Evolutionary conservation across 2,797 vertebrate species (phyloP).

Genomic region (Sebastes steindachneri): DNA sequence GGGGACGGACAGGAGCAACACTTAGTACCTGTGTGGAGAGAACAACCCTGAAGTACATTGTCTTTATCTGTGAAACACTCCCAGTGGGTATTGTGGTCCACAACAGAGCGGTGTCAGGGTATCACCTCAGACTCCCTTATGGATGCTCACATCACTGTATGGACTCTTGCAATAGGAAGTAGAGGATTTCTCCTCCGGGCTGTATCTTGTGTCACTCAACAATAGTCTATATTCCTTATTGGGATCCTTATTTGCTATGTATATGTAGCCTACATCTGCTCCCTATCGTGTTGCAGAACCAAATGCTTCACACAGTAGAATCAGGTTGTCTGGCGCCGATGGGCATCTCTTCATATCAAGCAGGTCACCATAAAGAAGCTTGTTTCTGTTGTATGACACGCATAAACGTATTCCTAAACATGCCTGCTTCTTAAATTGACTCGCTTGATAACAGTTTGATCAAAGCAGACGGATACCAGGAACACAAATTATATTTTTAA

Average conservation of each 20-base stretch:
- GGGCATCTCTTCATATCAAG: slow-evolving; percentile 3
- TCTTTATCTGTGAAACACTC: slow-evolving; percentile 6
- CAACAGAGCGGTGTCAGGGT: neutral
- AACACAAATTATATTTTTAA: neutral
- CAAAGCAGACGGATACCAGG: neutral
- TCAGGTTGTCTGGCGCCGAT: neutral
- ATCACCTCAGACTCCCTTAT: neutral
- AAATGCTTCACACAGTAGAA: neutral
- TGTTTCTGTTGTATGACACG: neutral
- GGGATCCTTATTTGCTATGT: neutral
- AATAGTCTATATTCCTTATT: neutral
- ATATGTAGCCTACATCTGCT: neutral
- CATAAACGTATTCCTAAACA: neutral
- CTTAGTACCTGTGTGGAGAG: neutral
- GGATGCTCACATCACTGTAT: neutral
- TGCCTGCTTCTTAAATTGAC: neutral
- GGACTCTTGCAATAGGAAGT: slow-evolving; percentile 1
- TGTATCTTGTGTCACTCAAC: slow-evolving; percentile 23
- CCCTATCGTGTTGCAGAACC: slow-evolving; percentile 4
- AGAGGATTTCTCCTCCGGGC: neutral
- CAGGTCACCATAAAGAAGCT: neutral
- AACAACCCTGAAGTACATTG: neutral
- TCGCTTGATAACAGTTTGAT: neutral
- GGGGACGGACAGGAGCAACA: neutral
- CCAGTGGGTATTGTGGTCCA: neutral